Conservation (phyloP, 2,113 vertebrate species). For the Labeo rohita region DNA sequence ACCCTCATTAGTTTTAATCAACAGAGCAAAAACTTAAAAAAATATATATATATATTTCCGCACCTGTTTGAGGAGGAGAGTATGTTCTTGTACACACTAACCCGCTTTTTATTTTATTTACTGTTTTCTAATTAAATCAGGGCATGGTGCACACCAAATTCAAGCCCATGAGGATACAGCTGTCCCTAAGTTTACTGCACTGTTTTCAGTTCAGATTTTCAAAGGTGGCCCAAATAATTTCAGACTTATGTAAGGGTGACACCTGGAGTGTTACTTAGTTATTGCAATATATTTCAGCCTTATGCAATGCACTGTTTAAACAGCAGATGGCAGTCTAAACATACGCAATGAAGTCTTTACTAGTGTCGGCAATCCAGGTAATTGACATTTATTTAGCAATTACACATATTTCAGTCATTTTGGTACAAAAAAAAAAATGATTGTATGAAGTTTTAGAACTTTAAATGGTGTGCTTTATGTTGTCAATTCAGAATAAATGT, state of each 20-base stretch:
- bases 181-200: background rate
- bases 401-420: background rate
- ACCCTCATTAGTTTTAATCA: background rate
- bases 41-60: background rate
- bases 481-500: background rate
- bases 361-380: background rate
- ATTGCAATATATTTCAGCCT: background rate
- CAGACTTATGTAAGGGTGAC: background rate
- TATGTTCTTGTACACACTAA: background rate
- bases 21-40: background rate
- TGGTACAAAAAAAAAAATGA: background rate
- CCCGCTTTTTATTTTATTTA: background rate
- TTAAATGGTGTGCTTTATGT: background rate
- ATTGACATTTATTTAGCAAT: background rate
- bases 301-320: background rate
- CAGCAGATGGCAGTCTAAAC: slow-evolving; percentile 41
- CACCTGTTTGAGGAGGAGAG: background rate
- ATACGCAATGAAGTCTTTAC: background rate
- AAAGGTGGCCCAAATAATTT: too few relatives aligned
- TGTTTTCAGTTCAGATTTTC: background rate
- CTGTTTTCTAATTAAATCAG: background rate
- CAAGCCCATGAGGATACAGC: background rate
- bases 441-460: background rate
- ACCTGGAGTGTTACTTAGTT: background rate
- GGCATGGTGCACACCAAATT: background rate